Percentiles rank a stretch among this genome's conserved stretches.
phyloP scores from a whole-genome alignment of 2,888 invertebrate genomes.

The Thera obeliscata region DNA sequence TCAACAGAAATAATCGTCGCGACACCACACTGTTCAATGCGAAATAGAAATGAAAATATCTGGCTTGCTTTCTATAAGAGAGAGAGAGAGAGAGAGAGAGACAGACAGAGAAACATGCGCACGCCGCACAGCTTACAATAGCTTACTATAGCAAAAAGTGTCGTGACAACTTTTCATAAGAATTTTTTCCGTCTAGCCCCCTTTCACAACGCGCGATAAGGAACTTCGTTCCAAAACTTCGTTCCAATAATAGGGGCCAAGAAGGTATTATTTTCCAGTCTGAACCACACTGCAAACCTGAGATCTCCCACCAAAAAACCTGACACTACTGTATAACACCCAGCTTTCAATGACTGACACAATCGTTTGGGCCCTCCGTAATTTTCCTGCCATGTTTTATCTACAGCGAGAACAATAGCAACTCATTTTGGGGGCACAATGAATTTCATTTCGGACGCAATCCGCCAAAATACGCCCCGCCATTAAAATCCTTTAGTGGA shows the following conservation, averaged over 20 bases:
- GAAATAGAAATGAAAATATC: too few relatives aligned
- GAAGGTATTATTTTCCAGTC: slow-evolving; percentile 26
- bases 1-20: too few relatives aligned
- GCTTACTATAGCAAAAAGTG: too few relatives aligned
- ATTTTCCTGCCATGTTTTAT: slow-evolving; percentile 81
- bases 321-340: slow-evolving; percentile 68
- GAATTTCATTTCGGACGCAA: slow-evolving; percentile 74
- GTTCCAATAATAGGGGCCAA: not conserved
- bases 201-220: too few relatives aligned
- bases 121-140: too few relatives aligned
- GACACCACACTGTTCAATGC: too few relatives aligned
- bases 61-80: too few relatives aligned
- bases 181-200: too few relatives aligned
- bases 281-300: slow-evolving; percentile 40
- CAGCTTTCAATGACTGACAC: slow-evolving; percentile 68
- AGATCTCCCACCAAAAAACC: slow-evolving; percentile 48
- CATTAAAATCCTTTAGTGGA: slow-evolving; percentile 68
- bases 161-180: too few relatives aligned
- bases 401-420: slow-evolving; percentile 69
- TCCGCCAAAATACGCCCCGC: slow-evolving; percentile 66
- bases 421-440: slow-evolving; percentile 78
- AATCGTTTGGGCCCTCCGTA: slow-evolving; percentile 65
- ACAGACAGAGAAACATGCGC: too few relatives aligned
- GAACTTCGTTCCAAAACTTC: too few relatives aligned
- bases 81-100: too few relatives aligned